Evolutionary conservation across 2,888 invertebrate genomes (phyloP).

Genomic region (Agrochola macilenta): DNA sequence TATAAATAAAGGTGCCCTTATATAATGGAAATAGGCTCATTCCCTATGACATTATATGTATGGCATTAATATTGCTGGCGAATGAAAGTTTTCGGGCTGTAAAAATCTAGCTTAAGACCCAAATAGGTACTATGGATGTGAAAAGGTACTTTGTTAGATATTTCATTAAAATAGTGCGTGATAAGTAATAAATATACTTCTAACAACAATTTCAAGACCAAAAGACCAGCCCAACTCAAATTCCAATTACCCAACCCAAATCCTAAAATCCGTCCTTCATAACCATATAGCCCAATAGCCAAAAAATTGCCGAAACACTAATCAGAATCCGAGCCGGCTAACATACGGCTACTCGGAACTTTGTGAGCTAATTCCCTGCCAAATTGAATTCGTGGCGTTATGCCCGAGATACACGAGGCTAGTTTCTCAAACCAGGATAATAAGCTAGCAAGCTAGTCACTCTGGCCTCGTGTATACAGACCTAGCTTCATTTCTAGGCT

Average conservation of each 20-base stretch:
- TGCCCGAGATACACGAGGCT: too few relatives aligned
- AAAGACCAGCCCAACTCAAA: background rate
- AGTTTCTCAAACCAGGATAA: too few relatives aligned
- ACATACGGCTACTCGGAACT: constrained; percentile 67
- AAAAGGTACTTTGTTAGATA: too few relatives aligned
- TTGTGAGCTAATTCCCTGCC: constrained; percentile 72
- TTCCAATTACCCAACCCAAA: constrained; percentile 13
- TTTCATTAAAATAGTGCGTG: too few relatives aligned
- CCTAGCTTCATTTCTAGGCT: too few relatives aligned
- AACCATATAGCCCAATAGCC: background rate
- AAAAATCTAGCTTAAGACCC: background rate
- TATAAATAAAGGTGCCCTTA: too few relatives aligned
- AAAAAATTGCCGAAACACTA: constrained; percentile 65
- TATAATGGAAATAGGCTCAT: background rate
- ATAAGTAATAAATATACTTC: too few relatives aligned
- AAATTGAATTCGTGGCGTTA: constrained; percentile 74
- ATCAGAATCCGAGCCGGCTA: constrained; percentile 65
- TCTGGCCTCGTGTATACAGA: too few relatives aligned
- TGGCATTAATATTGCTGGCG: background rate
- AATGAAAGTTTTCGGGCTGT: background rate
- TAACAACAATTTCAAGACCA: too few relatives aligned
- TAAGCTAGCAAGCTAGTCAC: too few relatives aligned
- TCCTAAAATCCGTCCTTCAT: constrained; percentile 1
- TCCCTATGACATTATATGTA: background rate
- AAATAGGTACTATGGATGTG: too few relatives aligned